These are phyloP conservation scores for Actias luna DNA, from an alignment of 2,888 invertebrate species.

Conservation along the genomic window DNA sequence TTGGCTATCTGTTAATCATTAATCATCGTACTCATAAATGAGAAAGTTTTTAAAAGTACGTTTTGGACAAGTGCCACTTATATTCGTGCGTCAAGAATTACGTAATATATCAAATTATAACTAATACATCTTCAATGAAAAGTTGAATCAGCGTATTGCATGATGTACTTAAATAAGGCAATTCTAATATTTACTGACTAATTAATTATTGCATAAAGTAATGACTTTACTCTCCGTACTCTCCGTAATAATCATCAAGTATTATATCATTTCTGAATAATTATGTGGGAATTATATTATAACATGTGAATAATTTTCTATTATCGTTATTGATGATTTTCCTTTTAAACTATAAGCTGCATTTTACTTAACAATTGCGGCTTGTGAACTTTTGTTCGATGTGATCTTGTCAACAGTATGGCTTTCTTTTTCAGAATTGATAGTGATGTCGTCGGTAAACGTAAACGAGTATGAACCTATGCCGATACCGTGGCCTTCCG, in stretches of 20 bases:
- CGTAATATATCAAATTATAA: neutral
- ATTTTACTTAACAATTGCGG: neutral
- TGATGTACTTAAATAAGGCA: neutral
- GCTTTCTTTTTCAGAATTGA: conserved; percentile 54
- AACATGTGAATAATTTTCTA: neutral
- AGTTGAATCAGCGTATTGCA: neutral
- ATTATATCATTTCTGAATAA: neutral
- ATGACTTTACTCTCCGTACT: neutral
- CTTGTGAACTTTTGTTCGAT: conserved; percentile 7
- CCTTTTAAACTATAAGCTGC: neutral
- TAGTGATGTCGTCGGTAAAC: conserved; percentile 64
- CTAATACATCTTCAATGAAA: neutral
- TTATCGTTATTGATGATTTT: neutral
- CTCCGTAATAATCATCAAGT: no score
- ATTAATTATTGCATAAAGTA: neutral
- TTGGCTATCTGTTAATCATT: neutral
- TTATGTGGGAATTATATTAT: neutral
- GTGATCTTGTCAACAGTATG: conserved; percentile 5
- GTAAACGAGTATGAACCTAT: conserved; percentile 51
- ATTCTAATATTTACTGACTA: neutral
- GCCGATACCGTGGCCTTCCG: conserved; percentile 61
- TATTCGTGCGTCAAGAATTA: neutral
- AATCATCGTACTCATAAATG: neutral
- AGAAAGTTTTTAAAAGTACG: neutral
- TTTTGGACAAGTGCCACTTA: neutral